Conservation (phyloP, 2,888 invertebrate species). For the Toxonevra muliebris region DNA sequence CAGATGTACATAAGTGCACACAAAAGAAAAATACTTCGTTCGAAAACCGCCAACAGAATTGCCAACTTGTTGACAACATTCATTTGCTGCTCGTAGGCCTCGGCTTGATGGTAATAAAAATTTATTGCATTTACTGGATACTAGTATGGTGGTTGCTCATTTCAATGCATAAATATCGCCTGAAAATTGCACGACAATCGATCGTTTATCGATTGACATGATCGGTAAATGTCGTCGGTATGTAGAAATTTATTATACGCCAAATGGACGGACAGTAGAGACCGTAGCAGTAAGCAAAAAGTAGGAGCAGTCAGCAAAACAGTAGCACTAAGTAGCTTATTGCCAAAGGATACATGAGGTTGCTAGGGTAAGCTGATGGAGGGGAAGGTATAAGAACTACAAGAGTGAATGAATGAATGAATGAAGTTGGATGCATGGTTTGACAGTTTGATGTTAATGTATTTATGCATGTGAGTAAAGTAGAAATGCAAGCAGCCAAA, state of each 20-base stretch:
- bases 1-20: too few species aligned
- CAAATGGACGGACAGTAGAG: too few species aligned
- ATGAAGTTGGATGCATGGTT: slow-evolving; percentile 21
- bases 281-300: too few species aligned
- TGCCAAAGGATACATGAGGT: too few species aligned
- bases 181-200: slow-evolving; percentile 45
- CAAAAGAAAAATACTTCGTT: too few species aligned
- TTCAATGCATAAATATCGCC: slow-evolving; percentile 30
- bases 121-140: background rate
- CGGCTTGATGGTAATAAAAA: slow-evolving; percentile 4
- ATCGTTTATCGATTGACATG: slow-evolving; percentile 56
- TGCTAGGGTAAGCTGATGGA: too few species aligned
- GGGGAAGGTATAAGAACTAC: background rate
- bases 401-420: slow-evolving; percentile 5
- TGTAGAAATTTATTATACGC: slow-evolving; percentile 25
- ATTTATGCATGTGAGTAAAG: slow-evolving; percentile 3
- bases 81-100: slow-evolving; percentile 2
- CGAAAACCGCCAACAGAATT: background rate
- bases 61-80: slow-evolving; percentile 19
- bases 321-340: too few species aligned
- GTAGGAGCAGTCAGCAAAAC: too few species aligned
- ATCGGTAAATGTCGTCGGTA: slow-evolving; percentile 44
- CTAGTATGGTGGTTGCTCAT: slow-evolving; percentile 7
- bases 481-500: background rate
- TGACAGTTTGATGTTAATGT: slow-evolving; percentile 17